Evolutionary conservation across 2,888 invertebrate genomes (phyloP).

Genomic region (Caenorhabditis macrosperma): DNA sequence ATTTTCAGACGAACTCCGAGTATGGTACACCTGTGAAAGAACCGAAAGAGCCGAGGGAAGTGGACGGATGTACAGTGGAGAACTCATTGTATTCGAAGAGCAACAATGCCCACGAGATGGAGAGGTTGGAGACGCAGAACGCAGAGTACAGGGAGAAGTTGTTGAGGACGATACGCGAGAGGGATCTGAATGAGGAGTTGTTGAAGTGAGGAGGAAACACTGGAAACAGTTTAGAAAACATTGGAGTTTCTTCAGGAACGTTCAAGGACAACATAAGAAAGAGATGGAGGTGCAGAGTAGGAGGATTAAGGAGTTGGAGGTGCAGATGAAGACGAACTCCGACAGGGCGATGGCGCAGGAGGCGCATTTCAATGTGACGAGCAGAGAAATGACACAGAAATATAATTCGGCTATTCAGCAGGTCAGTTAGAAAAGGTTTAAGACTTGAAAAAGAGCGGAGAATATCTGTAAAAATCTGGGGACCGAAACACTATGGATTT

Average conservation of each 20-base stretch:
- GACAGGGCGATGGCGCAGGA: constrained; percentile 72
- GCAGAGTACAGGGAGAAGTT: constrained; percentile 73
- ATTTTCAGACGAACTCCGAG: constrained; percentile 37
- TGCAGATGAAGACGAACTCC: constrained; percentile 67
- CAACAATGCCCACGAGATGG: constrained; percentile 64
- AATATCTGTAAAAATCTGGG: no score
- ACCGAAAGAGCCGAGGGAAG: neutral
- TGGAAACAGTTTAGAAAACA: no score
- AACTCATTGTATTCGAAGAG: constrained; percentile 80
- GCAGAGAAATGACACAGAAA: constrained; percentile 64
- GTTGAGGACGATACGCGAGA: constrained; percentile 65
- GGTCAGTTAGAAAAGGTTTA: no score
- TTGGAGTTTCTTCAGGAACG: constrained; percentile 43
- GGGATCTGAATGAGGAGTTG: constrained; percentile 66
- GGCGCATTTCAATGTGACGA: constrained; percentile 67
- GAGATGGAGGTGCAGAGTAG: constrained; percentile 60
- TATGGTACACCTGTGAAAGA: constrained; percentile 47
- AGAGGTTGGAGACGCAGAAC: constrained; percentile 71
- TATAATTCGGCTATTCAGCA: constrained; percentile 64
- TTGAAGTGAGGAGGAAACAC: constrained; percentile 51
- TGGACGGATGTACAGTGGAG: constrained; percentile 22
- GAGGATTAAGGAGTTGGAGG: constrained; percentile 67
- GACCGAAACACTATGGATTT: no score
- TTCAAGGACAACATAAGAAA: constrained; percentile 59
- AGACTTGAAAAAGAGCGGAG: no score